phyloP scores from a whole-genome alignment of 1,140 invertebrate genomes.

The Coenobita brevimanus region DNA sequence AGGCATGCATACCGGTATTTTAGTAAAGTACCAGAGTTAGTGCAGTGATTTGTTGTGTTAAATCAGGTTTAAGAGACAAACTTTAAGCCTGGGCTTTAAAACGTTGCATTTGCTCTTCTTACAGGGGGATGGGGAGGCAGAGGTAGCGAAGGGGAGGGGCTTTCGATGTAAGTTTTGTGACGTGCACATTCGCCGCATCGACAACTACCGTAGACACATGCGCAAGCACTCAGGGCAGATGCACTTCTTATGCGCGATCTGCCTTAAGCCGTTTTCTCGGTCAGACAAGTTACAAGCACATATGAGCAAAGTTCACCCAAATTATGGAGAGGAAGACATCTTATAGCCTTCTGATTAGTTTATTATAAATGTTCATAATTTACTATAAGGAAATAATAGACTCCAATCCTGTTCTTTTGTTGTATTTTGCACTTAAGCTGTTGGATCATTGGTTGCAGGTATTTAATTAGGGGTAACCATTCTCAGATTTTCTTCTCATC shows the following conservation, averaged over 20 bases:
- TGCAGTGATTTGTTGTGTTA: too few relatives aligned
- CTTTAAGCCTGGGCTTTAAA: neutral
- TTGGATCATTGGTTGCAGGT: too few relatives aligned
- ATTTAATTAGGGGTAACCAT: too few relatives aligned
- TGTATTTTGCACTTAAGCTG: too few relatives aligned
- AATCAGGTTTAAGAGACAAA: neutral
- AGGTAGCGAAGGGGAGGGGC: slow-evolving; percentile 38
- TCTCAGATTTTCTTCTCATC: too few relatives aligned
- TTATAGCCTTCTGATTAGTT: neutral
- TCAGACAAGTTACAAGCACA: slow-evolving; percentile 63
- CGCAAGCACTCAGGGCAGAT: slow-evolving; percentile 70
- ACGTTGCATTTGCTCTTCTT: slow-evolving; percentile 35
- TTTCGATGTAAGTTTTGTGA: slow-evolving; percentile 37
- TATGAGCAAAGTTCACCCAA: slow-evolving; percentile 69
- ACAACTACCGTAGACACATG: slow-evolving; percentile 49
- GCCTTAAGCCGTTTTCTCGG: slow-evolving; percentile 74
- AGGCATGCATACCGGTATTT: too few relatives aligned
- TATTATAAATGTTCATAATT: neutral
- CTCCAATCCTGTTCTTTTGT: too few relatives aligned
- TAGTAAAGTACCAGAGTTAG: too few relatives aligned
- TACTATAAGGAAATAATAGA: too few relatives aligned
- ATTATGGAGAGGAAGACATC: slow-evolving; percentile 12
- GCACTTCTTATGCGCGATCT: slow-evolving; percentile 74
- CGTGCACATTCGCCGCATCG: slow-evolving; percentile 33
- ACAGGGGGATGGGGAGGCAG: slow-evolving; percentile 45